A percentile compares a stretch with the other conserved stretches of the same genome.
Evolutionary conservation across 2,113 vertebrate genomes (phyloP).

Genomic region (Leucopternis melanops): DNA sequence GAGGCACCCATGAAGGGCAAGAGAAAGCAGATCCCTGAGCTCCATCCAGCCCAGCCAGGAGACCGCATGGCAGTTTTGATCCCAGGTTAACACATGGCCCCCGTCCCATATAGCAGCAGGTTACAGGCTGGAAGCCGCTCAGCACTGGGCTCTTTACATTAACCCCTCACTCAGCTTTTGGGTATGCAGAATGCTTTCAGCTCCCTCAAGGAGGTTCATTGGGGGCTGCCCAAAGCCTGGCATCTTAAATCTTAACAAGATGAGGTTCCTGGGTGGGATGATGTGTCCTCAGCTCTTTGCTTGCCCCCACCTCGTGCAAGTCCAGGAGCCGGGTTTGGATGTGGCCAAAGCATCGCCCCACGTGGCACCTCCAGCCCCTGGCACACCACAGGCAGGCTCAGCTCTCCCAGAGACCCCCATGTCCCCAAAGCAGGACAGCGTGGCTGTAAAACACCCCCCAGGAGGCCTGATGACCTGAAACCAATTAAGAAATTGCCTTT

Average conservation of each 20-base stretch:
- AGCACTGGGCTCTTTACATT: background rate
- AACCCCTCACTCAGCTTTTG: background rate
- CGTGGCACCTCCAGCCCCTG: accelerated
- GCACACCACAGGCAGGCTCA: background rate
- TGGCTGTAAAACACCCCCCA: background rate
- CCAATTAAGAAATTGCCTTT: background rate
- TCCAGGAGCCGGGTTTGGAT: background rate
- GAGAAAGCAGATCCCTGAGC: background rate
- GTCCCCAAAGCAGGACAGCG: accelerated
- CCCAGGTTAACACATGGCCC: background rate
- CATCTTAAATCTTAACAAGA: background rate
- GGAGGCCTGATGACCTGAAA: background rate
- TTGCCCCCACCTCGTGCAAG: background rate
- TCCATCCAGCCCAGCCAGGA: background rate
- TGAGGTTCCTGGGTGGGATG: accelerated
- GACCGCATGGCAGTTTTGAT: background rate
- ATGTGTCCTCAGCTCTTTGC: background rate
- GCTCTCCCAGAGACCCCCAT: background rate
- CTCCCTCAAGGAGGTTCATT: background rate
- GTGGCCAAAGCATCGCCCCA: accelerated
- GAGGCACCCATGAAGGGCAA: accelerated
- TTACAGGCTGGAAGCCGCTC: background rate
- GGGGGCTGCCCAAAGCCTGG: background rate
- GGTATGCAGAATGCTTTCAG: background rate
- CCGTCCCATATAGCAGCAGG: background rate